Percentiles rank a stretch among this genome's conserved stretches.
Evolutionary conservation across 2,888 invertebrate genomes (phyloP).

Genomic region (Agrilus biguttatus): DNA sequence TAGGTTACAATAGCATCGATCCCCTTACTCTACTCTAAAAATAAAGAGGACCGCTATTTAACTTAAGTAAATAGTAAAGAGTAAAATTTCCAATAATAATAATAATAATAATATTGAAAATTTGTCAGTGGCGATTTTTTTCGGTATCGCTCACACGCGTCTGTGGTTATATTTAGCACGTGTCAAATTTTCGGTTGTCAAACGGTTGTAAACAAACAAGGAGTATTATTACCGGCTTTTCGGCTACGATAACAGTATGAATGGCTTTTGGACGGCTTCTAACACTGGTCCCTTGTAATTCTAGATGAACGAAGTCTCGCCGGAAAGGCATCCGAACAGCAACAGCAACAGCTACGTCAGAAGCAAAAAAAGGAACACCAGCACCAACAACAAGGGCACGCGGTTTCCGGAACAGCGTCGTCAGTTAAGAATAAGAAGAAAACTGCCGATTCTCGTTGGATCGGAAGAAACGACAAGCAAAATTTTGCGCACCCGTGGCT

Average conservation of each 20-base stretch:
- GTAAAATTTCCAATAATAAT: too few relatives aligned
- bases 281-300: too few relatives aligned
- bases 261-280: too few relatives aligned
- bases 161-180: background rate
- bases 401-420: background rate
- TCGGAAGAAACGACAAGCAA: constrained; percentile 36
- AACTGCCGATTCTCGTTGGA: constrained; percentile 26
- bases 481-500: constrained; percentile 66
- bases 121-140: too few relatives aligned
- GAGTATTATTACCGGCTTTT: too few relatives aligned
- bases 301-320: too few relatives aligned
- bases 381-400: background rate
- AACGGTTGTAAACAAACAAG: background rate
- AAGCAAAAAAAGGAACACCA: background rate
- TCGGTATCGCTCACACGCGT: too few relatives aligned
- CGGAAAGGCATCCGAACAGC: background rate
- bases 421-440: constrained; percentile 29
- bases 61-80: too few relatives aligned
- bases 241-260: too few relatives aligned
- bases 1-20: too few relatives aligned
- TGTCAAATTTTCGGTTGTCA: constrained; percentile 8
- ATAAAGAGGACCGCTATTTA: background rate
- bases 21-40: background rate
- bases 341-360: background rate
- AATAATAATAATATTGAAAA: too few relatives aligned